Base-by-base conservation (phyloP, 2,888 invertebrate genomes). In the Achlya flavicornis region DNA sequence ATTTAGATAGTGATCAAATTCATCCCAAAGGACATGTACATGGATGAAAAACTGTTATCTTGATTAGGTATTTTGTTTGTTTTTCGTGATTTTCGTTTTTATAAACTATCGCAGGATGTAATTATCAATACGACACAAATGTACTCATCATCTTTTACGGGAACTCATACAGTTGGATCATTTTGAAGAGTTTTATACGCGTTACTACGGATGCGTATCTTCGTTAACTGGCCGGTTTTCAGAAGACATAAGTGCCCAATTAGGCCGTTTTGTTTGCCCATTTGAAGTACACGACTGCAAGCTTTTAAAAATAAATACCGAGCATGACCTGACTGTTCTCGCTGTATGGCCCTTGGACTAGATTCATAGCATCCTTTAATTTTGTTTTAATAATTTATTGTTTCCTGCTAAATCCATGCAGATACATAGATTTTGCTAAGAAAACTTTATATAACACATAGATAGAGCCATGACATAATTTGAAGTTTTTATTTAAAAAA, bases 181-280 rank as follows among this genome's bases (percentile, higher is more conserved):
- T 16, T 48, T 16, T 16, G 16, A 48, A 43, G 8, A 1, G 26
- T 26, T 26, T 26, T 26, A 26, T 26, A 26, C 43, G 26, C 14
- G 12, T 43, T 32, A 43, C 35, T 35, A 5, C 26, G 38, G 35
- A 65, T 46, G 46, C 58, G 26, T 26, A n/a, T n/a, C n/a, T n/a
- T 61, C 67, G 63, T 64, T 65, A 57, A 35, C 64, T 66, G 69
- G 64, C 63, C 66, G 71, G 58, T 32, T 64, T 65, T 61, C 64
- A 48, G 48, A 79, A 77, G 79, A 77, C 75, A 72, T 81, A 81
- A 82, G 80, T 78, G 78, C 70, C 76, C 77, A 81, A 80, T 83
- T 83, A 81, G 76, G 69, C 72, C 68, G 76, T 79, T 81, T 81
- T 81, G 80, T 81, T 80, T 78, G 76, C 71, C 68, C 69, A 69